Conservation (phyloP, 2,113 vertebrate genomes). For the Osmerus eperlanus region DNA sequence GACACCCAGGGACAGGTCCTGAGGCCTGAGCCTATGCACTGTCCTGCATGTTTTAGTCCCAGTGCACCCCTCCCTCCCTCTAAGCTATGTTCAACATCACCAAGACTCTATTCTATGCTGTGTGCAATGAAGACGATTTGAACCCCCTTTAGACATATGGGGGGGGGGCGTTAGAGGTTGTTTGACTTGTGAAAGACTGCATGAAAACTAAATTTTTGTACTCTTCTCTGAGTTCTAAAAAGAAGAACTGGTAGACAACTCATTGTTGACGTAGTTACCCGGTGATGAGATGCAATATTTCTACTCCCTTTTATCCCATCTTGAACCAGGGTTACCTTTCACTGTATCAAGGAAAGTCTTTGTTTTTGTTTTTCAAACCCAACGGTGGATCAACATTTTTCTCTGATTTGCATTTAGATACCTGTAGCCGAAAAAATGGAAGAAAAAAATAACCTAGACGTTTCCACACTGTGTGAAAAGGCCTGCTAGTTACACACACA, state of each 20-base stretch:
- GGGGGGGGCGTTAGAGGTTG: conserved; percentile 46
- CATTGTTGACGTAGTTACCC: conserved; percentile 60
- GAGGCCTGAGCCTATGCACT: conserved; percentile 68
- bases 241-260: conserved; percentile 47
- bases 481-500: conserved; percentile 80
- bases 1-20: conserved; percentile 53
- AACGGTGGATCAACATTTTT: conserved; percentile 38
- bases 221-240: conserved; percentile 46
- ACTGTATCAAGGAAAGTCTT: conserved; percentile 30
- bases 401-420: conserved; percentile 48
- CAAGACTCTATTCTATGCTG: too few relatives aligned
- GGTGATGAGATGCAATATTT: conserved; percentile 54
- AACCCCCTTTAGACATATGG: conserved; percentile 45
- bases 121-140: conserved; percentile 20
- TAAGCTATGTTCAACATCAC: conserved; percentile 28
- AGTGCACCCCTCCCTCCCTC: conserved; percentile 39
- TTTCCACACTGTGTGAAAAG: conserved; percentile 58
- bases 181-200: conserved; percentile 65
- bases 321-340: conserved; percentile 56
- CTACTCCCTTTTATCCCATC: conserved; percentile 24
- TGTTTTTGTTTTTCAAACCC: conserved; percentile 21
- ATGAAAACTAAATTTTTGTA: conserved; percentile 63
- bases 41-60: conserved; percentile 68
- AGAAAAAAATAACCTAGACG: conserved; percentile 4
- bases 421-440: conserved; percentile 31